These are phyloP conservation scores for Chrysolina americana DNA, from an alignment of 2,888 invertebrate genomes.

Conservation along the genomic window DNA sequence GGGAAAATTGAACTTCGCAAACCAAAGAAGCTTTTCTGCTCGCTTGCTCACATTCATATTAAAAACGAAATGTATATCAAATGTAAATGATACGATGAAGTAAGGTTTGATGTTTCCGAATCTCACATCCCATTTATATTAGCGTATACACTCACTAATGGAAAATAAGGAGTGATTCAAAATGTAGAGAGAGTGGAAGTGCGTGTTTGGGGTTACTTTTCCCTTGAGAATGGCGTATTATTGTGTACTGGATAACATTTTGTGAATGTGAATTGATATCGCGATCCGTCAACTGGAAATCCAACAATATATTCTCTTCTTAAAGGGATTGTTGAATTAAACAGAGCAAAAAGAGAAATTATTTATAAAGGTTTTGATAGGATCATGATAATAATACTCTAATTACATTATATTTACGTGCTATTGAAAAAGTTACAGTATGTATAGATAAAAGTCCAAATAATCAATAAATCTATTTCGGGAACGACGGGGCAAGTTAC, in stretches of 20 bases:
- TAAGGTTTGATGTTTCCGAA: slow-evolving; percentile 29
- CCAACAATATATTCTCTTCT: background rate
- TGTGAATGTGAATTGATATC: background rate
- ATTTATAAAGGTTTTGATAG: too few relatives aligned
- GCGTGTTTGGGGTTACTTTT: slow-evolving; percentile 16
- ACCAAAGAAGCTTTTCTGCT: slow-evolving; percentile 33
- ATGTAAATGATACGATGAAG: slow-evolving; percentile 32
- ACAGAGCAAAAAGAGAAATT: too few relatives aligned
- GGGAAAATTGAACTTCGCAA: background rate
- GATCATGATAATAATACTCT: too few relatives aligned
- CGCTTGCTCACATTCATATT: slow-evolving; percentile 14
- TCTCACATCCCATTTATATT: slow-evolving; percentile 25
- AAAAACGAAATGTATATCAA: slow-evolving; percentile 29
- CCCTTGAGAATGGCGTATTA: background rate
- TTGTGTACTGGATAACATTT: background rate
- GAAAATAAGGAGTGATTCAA: slow-evolving; percentile 22
- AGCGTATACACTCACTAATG: slow-evolving; percentile 24
- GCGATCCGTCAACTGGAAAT: background rate
- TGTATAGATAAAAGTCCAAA: too few relatives aligned
- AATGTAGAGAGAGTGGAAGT: slow-evolving; percentile 7
- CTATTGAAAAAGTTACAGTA: too few relatives aligned
- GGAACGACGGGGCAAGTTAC: too few relatives aligned
- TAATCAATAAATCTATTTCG: too few relatives aligned
- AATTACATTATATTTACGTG: too few relatives aligned
- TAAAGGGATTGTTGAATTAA: too few relatives aligned